Base-by-base conservation (phyloP, 2,888 invertebrate species). In the Eumacrocentrus americanus region DNA sequence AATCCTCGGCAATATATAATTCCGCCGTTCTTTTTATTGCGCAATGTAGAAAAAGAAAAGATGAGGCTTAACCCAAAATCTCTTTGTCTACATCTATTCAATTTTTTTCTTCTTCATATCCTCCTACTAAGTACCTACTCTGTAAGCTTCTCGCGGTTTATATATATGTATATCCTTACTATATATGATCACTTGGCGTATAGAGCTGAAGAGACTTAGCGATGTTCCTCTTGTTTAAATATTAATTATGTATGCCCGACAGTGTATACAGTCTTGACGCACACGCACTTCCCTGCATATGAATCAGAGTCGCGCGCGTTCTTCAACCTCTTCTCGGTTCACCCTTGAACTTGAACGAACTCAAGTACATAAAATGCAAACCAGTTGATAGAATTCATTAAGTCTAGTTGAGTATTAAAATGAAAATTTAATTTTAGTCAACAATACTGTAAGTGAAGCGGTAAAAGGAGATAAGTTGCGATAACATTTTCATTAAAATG, bases 181-280 rank as follows among this genome's bases (percentile, higher is more conserved):
- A 48, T 37, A 20, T 16, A 29, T 29, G 25, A 16, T 23, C 2
- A 14, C 7, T 40, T 29, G 12, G 20, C 14, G n/a, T 57, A 38
- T 29, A 7, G n/a, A 34, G 37, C n/a, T 35, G 47, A 12, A 47
- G 20, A 56, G 4, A 37, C 40, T 37, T 9, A 20, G 9, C 18
- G 23, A 35, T 50, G 56, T 62, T 62, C 60, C 66, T 63, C 64
- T 73, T 74, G 71, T 73, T 76, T 72, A 75, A 77, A 77, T 78
- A 77, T 77, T 77, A 75, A 77, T 78, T 78, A 78, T 77, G 77
- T 72, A 77, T 76, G 73, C 73, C 72, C 67, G 71, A 70, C 70
- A 70, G 67, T 73, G 71, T 69, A 70, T 62, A 60, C 61, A 25
- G n/a, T 62, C 62, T 66, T 66, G 67, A 71, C 70, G 72, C 71